Evolutionary conservation across 2,888 invertebrate genomes (phyloP), one percentile per base, ranked within the genome.

Genomic region (Acronicta leporina): DNA sequence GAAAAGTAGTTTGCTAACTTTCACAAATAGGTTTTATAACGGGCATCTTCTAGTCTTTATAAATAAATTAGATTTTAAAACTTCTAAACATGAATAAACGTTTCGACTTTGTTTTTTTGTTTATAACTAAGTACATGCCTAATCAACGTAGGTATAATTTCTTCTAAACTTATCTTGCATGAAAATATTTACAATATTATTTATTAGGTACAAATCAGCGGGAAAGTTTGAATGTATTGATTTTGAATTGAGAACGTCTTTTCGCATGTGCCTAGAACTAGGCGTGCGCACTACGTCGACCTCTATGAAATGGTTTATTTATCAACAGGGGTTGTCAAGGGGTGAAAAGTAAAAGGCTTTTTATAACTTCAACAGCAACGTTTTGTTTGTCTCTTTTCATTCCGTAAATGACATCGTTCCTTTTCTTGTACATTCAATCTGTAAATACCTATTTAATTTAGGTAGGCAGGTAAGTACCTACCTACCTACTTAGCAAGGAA

Each of bases 151-250:
- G 2, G 2, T 11, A 9, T 33, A 20, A 20, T 20, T 20, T 20
- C 20, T 20, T 20, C 4, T 20, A 20, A 20, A 20, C 4, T 3
- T 20, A 20, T 20, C 20, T 20, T 20, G 20, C 20, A 20, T 20
- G 4, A 20, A 20, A 20, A 20, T 20, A 20, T 20, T 20, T 4
- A 20, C 20, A 4, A 20, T 20, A 20, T n/a, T n/a, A n/a, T n/a
- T n/a, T n/a, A n/a, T n/a, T n/a, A n/a, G n/a, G n/a, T n/a, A n/a
- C n/a, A 30, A 49, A 61, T 60, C 51, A 72, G 83, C 83, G 86
- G 81, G 73, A 74, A 74, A 47, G 49, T 73, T 52, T 83, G 64
- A 52, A 77, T 58, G 48, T 83, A 84, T 84, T 80, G 84, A 84
- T 85, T 71, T 55, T 52, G 41, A 68, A 68, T 52, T 63, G 33